Base-by-base conservation (phyloP, 2,797 vertebrate species). In the Bufotes viridis region DNA sequence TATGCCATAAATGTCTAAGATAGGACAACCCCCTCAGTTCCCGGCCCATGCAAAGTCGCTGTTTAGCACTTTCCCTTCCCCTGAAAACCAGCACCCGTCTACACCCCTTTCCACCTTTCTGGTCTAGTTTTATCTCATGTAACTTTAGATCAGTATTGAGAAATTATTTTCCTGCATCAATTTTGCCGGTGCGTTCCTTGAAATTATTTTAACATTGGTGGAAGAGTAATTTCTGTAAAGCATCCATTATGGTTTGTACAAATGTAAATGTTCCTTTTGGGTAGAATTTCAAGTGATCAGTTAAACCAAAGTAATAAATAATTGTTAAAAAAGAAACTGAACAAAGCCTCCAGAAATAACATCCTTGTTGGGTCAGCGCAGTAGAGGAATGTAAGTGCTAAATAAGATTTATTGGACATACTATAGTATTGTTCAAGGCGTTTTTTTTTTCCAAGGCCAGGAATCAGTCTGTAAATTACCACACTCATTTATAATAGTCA, bases 401-500 rank as follows among this genome's bases (percentile, higher is more conserved):
- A 86, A 86, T 80, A 82, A 82, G 86, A 87, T 87, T 87, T 87
- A 87, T 87, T 63, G 79, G 5, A 53, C 18, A 18, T 76, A 72
- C 57, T 75, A 42, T 53, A 65, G 80, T 87, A 75, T 87, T 87
- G 86, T 87, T 87, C 69, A 55, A 82, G 63, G 78, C 58, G 7
- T 22, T 53, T 87, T 87, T 55, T 74, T 81, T 87, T 81, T 87
- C 70, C 86, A 75, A 80, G 57, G 81, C 67, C 53, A 65, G 20
- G 70, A 82, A 53, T 82, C 69, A 49, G 86, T 82, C 67, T 51
- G 67, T 82, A 87, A 87, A 82, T 87, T 87, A 82, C 86, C 34
- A 65, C n/a, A 34, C 69, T 87, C 86, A 87, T 87, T 87, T 87
- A 74, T 87, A 87, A 82, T 76, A 87, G 86, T 82, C 69, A 82